Conservation (phyloP, 2,113 vertebrate genomes). For the Prunella himalayana region DNA sequence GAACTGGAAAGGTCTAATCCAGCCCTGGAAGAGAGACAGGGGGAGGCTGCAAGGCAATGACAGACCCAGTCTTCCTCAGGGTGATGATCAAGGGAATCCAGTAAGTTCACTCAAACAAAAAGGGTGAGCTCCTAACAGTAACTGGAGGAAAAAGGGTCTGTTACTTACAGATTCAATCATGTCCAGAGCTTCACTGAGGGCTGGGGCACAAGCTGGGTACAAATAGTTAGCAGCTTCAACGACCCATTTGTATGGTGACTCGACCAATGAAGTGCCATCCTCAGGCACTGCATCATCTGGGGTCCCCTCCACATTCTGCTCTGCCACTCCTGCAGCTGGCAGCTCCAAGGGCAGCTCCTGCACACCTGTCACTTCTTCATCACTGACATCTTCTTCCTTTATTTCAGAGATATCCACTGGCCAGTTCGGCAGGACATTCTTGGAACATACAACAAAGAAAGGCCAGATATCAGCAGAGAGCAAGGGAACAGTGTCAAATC, state of each 20-base stretch:
- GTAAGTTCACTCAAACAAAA: neutral
- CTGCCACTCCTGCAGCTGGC: neutral
- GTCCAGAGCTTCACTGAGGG: conserved; percentile 88
- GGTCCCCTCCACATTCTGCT: conserved; percentile 16
- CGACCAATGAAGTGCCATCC: conserved; percentile 33
- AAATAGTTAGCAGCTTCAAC: conserved; percentile 87
- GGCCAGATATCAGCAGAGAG: neutral
- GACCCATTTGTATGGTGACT: conserved; percentile 81
- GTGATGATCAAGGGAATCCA: neutral
- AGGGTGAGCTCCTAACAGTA: neutral
- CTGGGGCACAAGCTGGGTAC: conserved; percentile 76
- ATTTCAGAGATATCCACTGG: conserved; percentile 1
- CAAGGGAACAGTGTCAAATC: neutral
- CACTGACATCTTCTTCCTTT: conserved; percentile 70
- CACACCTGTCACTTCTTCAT: conserved; percentile 39
- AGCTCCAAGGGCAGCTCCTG: conserved; percentile 11
- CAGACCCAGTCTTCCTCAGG: neutral
- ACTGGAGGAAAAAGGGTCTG: neutral
- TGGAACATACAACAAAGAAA: conserved; percentile 2
- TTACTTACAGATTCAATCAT: conserved; percentile 89
- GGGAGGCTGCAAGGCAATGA: neutral
- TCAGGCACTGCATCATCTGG: conserved; percentile 37
- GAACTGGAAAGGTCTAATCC: neutral
- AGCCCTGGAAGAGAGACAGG: neutral
- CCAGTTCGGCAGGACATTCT: neutral